Percentiles rank a stretch among this genome's conserved stretches.
These are phyloP conservation scores for Andrena fulva DNA, from an alignment of 2,888 invertebrate species.

Conservation along the genomic window DNA sequence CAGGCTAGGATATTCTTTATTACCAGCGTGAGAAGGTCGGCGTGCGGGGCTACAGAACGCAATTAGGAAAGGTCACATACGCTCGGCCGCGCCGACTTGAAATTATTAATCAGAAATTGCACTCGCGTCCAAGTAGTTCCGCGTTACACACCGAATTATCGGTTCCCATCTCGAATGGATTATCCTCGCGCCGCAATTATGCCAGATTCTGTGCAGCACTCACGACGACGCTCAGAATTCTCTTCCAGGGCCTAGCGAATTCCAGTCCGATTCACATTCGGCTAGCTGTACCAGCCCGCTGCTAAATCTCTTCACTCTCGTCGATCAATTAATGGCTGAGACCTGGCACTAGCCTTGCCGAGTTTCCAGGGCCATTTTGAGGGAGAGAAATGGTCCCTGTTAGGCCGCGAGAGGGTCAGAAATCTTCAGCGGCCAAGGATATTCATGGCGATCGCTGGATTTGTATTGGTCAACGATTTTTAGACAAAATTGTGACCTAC, in stretches of 20 bases:
- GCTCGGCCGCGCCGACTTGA: constrained; percentile 31
- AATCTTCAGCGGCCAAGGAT: too few relatives aligned
- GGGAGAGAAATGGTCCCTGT: too few relatives aligned
- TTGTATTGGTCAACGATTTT: too few relatives aligned
- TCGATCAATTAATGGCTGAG: constrained; percentile 46
- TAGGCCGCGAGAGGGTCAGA: too few relatives aligned
- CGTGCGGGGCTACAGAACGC: constrained; percentile 36
- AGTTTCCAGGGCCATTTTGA: constrained; percentile 2
- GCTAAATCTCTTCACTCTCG: constrained; percentile 25
- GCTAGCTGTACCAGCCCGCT: neutral
- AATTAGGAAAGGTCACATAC: constrained; percentile 39
- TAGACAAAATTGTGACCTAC: too few relatives aligned
- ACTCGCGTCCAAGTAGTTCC: constrained; percentile 53
- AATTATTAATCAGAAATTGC: constrained; percentile 66
- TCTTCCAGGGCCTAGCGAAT: constrained; percentile 18
- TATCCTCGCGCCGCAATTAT: constrained; percentile 54
- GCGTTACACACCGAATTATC: constrained; percentile 55
- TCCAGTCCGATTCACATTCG: constrained; percentile 34
- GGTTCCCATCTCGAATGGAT: constrained; percentile 53
- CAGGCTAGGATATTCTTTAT: too few relatives aligned
- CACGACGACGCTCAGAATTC: constrained; percentile 42
- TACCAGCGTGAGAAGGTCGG: neutral
- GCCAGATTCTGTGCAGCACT: constrained; percentile 43
- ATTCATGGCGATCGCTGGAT: too few relatives aligned
- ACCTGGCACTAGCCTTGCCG: neutral